Evolutionary conservation across 2,888 invertebrate genomes (phyloP), one percentile per base, ranked within the genome.

Genomic region (Stomorhina lunata): DNA sequence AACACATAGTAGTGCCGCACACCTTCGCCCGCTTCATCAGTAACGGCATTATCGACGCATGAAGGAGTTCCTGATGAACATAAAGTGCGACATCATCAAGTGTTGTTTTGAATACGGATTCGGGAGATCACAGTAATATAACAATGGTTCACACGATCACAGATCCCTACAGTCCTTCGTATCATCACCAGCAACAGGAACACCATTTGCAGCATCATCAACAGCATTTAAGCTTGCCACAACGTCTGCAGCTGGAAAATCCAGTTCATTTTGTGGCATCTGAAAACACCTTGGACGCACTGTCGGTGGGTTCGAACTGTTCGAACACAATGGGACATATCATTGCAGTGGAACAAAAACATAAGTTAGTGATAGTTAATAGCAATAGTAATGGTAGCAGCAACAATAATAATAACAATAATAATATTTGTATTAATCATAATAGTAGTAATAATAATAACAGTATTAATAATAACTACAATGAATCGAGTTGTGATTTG

Each of bases 101-200:
- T 48, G 68, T 50, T 29, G 77, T 50, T 25, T 50, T 65, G 22
- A 63, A 61, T 40, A 65, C 80, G 17, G 73, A 82, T 83, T 68
- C 77, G 66, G 81, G 83, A n/a, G 86, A 85, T 27, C 82, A 85
- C 6, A 85, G 86, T 22, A 88, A 90, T 9, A 88, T 91, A 40
- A 89, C 89, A 4, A 90, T 91, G 89, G 90, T 91, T 6, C 87
- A 87, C 4, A 87, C 86, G 12, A 87, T 88, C 6, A 89, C 90
- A 34, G 89, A 89, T 76, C 87, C 87, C 1, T 80, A 90, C 32
- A 86, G 84, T 9, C 86, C 87, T 6, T 84, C 86, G 22, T 88
- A 86, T 85, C 88, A 87, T n/a, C n/a, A n/a, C n/a, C n/a, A n/a
- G n/a, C 50, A 72, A 27, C 53, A 48, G 15, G n/a, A 66, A 10